phyloP scores from a whole-genome alignment of 2,797 vertebrate genomes.

The Selene dorsalis region DNA sequence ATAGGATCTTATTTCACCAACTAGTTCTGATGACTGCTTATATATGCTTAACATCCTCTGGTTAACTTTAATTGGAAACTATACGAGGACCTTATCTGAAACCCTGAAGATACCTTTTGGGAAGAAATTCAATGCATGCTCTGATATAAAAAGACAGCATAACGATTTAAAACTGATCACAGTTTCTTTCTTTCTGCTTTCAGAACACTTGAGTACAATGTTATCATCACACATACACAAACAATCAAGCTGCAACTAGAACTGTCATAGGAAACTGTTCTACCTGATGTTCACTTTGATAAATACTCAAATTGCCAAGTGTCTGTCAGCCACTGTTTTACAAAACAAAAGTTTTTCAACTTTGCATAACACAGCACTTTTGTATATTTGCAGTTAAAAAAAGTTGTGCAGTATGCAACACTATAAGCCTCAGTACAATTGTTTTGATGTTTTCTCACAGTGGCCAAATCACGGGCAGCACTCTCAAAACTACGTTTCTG shows the following conservation, averaged over 20 bases:
- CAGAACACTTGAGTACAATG: not conserved
- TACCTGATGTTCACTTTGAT: not conserved
- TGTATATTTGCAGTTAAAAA: conserved; percentile 17
- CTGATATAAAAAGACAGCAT: too few species aligned
- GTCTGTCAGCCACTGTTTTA: conserved; percentile 8
- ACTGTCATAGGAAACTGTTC: not conserved
- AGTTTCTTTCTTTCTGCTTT: too few species aligned
- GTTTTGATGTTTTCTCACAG: conserved; percentile 59
- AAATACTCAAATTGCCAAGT: conserved; percentile 3
- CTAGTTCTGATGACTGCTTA: too few species aligned
- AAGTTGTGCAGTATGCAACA: conserved; percentile 20
- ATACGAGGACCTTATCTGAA: too few species aligned
- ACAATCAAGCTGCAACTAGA: not conserved
- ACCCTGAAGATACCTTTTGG: too few species aligned
- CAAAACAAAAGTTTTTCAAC: conserved; percentile 17
- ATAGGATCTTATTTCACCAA: too few species aligned
- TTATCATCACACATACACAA: not conserved
- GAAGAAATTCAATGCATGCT: too few species aligned
- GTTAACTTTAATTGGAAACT: too few species aligned
- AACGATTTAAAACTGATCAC: too few species aligned
- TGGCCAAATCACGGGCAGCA: conserved; percentile 34
- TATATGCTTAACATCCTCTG: too few species aligned
- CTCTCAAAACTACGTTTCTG: conserved; percentile 67
- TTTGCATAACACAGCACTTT: conserved; percentile 15
- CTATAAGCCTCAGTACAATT: conserved; percentile 42